Conservation (phyloP, 2,797 vertebrate genomes). For the Brachyalestes nurse region DNA sequence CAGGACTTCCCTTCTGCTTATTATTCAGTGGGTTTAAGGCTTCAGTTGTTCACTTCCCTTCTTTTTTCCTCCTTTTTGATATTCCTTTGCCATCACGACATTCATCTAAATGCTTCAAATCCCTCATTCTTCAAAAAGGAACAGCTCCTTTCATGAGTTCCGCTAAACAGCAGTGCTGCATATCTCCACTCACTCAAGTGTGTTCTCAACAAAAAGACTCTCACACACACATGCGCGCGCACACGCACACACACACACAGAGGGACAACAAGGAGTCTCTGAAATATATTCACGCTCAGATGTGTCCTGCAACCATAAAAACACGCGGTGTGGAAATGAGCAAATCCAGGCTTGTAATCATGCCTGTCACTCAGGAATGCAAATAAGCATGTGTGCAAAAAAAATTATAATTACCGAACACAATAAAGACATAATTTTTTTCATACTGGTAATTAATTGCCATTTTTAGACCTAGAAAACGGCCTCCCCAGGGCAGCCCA, state of each 20-base stretch:
- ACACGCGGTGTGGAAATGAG: slow-evolving; percentile 11
- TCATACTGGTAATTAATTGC: slow-evolving; percentile 33
- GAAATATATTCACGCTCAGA: background rate
- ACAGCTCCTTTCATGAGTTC: slow-evolving; percentile 20
- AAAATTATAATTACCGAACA: slow-evolving; percentile 40
- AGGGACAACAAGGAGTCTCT: background rate
- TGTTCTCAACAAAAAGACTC: slow-evolving; percentile 25
- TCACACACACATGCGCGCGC: background rate
- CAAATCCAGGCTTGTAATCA: slow-evolving; percentile 13
- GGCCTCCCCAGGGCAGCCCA: slow-evolving; percentile 8
- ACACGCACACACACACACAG: background rate
- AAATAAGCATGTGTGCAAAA: slow-evolving; percentile 26
- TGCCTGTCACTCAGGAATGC: slow-evolving; percentile 8
- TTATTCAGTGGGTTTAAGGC: slow-evolving; percentile 34
- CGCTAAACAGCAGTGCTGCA: slow-evolving; percentile 11
- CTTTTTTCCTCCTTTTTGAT: slow-evolving; percentile 21
- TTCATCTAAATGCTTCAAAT: slow-evolving; percentile 38
- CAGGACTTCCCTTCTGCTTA: slow-evolving; percentile 33
- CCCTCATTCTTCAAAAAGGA: slow-evolving; percentile 33
- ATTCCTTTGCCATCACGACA: slow-evolving; percentile 38
- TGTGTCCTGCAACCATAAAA: slow-evolving; percentile 10
- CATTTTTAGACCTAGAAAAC: slow-evolving; percentile 33
- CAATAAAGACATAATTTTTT: slow-evolving; percentile 39
- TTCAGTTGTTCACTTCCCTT: slow-evolving; percentile 25
- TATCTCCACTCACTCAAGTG: slow-evolving; percentile 28